phyloP scores from a whole-genome alignment of 2,797 vertebrate species.

The Amblyraja radiata region DNA sequence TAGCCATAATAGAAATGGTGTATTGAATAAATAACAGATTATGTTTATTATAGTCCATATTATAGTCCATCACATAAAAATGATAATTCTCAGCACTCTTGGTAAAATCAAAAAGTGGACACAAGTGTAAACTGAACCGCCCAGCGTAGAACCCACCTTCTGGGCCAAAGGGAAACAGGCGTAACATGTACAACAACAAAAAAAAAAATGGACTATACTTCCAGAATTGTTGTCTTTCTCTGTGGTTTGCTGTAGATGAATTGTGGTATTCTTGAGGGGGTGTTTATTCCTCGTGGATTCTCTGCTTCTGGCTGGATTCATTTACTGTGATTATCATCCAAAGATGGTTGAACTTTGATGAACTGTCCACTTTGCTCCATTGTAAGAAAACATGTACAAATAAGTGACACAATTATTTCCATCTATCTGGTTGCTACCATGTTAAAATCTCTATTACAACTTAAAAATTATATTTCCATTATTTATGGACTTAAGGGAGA shows the following conservation, averaged over 20 bases:
- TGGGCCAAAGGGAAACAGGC: too few relatives aligned
- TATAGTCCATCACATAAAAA: too few relatives aligned
- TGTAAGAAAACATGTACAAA: not conserved
- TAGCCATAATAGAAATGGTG: not conserved
- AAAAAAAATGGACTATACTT: not conserved
- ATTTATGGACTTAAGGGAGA: not conserved
- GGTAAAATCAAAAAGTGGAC: too few relatives aligned
- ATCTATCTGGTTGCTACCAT: not conserved
- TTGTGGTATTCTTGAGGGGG: not conserved
- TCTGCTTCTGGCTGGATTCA: not conserved
- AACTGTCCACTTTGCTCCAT: not conserved
- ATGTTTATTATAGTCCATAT: too few relatives aligned
- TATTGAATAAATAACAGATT: not conserved
- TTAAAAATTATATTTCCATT: not conserved
- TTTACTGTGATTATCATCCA: not conserved
- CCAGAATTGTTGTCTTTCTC: not conserved
- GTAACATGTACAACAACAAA: too few relatives aligned
- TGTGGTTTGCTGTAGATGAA: not conserved
- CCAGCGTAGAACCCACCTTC: too few relatives aligned
- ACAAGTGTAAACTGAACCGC: too few relatives aligned
- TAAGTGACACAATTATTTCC: not conserved
- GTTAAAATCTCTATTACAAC: too few relatives aligned
- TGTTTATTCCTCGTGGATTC: not conserved
- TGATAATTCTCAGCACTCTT: too few relatives aligned
- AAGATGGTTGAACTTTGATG: not conserved